These are phyloP conservation scores for Phengaris arion DNA, from an alignment of 2,888 invertebrate species.

Conservation along the genomic window DNA sequence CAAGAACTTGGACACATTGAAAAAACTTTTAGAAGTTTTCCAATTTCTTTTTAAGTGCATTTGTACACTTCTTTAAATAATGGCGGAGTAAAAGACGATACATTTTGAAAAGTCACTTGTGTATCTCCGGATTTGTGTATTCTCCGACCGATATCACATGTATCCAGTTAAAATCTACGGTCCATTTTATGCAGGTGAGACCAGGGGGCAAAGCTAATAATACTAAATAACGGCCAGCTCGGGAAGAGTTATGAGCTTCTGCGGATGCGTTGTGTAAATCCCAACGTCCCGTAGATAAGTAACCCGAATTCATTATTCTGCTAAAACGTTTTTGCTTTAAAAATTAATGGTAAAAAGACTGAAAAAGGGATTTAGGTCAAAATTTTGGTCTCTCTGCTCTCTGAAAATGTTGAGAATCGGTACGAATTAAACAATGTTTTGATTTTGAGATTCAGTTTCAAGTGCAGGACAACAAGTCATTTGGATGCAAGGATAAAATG, in stretches of 20 bases:
- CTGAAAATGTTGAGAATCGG: not conserved
- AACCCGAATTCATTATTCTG: slow-evolving; percentile 12
- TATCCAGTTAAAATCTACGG: slow-evolving; percentile 15
- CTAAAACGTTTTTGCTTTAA: slow-evolving; percentile 8
- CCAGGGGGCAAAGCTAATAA: slow-evolving; percentile 19
- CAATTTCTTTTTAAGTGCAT: too few species aligned
- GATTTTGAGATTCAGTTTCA: not conserved
- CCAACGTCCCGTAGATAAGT: slow-evolving; percentile 3
- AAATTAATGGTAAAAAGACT: slow-evolving; percentile 2
- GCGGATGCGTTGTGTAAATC: slow-evolving; percentile 3
- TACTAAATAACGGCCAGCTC: slow-evolving; percentile 8
- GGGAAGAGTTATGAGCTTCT: slow-evolving; percentile 17
- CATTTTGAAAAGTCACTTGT: not conserved
- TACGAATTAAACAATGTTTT: not conserved
- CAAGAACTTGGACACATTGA: not conserved
- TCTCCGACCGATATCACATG: not conserved
- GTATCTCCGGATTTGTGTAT: not conserved
- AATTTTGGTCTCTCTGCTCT: not conserved
- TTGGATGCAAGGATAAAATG: not conserved
- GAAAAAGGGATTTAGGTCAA: slow-evolving; percentile 2
- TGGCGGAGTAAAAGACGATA: too few species aligned
- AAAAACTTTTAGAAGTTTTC: not conserved
- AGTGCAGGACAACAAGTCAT: too few species aligned
- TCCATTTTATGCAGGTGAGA: slow-evolving; percentile 13
- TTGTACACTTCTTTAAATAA: not conserved